Percentiles rank a stretch among this genome's conserved stretches.
phyloP scores from a whole-genome alignment of 2,888 invertebrate species.

The Lithophane semibrunnea region DNA sequence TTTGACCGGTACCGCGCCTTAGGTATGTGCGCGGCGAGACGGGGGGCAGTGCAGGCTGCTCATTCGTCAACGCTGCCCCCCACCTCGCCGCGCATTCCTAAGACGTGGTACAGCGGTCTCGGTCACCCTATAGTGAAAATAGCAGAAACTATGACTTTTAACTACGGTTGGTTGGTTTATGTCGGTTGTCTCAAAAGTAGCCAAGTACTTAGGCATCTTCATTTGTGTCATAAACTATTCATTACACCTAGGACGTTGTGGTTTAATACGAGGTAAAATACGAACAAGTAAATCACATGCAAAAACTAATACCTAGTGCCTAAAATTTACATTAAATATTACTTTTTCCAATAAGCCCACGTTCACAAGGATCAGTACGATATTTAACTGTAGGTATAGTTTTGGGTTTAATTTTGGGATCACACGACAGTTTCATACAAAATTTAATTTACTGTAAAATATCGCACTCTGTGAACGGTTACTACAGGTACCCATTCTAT shows the following conservation, averaged over 20 bases:
- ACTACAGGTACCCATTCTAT: background rate
- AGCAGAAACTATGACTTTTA: background rate
- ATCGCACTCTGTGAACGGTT: background rate
- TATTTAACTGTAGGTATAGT: background rate
- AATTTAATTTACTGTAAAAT: background rate
- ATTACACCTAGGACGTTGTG: background rate
- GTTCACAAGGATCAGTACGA: background rate
- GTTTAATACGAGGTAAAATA: background rate
- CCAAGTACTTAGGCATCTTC: background rate
- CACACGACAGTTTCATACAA: background rate
- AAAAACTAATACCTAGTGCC: background rate
- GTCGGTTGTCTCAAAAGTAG: background rate
- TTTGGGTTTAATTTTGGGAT: background rate
- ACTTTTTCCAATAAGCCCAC: background rate
- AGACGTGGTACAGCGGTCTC: no score
- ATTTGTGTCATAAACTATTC: conserved; percentile 1
- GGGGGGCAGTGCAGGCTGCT: no score
- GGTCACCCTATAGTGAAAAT: background rate
- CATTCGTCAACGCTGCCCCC: no score
- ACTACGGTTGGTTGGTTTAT: background rate
- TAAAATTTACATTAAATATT: background rate
- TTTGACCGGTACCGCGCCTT: no score
- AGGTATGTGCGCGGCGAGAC: no score
- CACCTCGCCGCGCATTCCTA: no score
- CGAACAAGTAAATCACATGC: background rate